phyloP scores from a whole-genome alignment of 2,797 vertebrate genomes.

The Micropoecilia bifurca region DNA sequence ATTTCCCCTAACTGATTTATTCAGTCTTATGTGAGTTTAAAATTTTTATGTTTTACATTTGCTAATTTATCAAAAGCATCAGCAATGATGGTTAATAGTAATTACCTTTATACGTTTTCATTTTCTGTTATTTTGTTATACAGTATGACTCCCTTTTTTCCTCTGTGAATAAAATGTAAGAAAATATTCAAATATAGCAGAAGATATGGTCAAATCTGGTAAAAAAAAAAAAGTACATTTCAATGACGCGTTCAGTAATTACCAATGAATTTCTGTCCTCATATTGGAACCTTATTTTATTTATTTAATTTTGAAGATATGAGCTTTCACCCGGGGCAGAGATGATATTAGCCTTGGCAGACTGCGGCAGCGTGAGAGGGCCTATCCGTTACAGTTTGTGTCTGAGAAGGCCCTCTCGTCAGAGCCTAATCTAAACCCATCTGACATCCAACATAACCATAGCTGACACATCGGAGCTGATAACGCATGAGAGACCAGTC shows the following conservation, averaged over 20 bases:
- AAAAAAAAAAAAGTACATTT: not conserved
- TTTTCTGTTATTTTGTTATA: not conserved
- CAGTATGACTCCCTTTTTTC: not conserved
- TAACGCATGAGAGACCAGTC: conserved; percentile 68
- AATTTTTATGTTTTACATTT: not conserved
- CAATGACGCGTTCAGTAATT: not conserved
- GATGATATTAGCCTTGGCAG: conserved; percentile 59
- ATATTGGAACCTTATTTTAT: conserved; percentile 7
- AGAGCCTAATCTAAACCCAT: conserved; percentile 61
- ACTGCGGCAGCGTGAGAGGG: conserved; percentile 49
- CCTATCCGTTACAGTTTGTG: conserved; percentile 71
- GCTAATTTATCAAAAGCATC: not conserved
- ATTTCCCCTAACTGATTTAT: not conserved
- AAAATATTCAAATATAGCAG: not conserved
- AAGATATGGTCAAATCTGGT: not conserved
- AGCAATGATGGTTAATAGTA: not conserved
- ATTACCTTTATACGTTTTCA: not conserved
- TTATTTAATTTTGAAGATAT: conserved; percentile 20
- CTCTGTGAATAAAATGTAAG: not conserved
- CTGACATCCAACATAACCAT: conserved; percentile 77
- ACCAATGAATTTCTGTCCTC: not conserved
- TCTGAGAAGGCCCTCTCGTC: conserved; percentile 38
- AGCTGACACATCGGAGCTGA: conserved; percentile 63
- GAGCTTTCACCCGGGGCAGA: conserved; percentile 44
- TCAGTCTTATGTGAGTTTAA: not conserved